phyloP scores from a whole-genome alignment of 2,888 invertebrate species.

The Melangyna quadrimaculata region DNA sequence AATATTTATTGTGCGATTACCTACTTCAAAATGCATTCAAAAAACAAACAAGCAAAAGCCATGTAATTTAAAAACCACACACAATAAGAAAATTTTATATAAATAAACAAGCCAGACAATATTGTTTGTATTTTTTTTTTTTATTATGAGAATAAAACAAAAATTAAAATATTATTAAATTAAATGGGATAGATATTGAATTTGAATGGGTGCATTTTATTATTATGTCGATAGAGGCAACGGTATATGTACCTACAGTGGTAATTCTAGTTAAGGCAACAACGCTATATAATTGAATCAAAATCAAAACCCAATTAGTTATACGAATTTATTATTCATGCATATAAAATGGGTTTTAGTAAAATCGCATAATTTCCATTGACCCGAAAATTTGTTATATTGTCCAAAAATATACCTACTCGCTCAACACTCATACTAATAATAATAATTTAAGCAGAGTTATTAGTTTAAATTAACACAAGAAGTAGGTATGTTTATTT shows the following conservation, averaged over 20 bases:
- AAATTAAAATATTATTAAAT: conserved; percentile 34
- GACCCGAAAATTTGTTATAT: conserved; percentile 17
- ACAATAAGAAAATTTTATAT: not conserved
- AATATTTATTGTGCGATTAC: conserved; percentile 28
- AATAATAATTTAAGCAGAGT: conserved; percentile 6
- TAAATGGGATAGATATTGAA: conserved; percentile 31
- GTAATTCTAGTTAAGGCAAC: too few species aligned
- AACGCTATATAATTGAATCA: conserved; percentile 52
- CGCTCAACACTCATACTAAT: not conserved
- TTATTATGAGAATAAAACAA: not conserved
- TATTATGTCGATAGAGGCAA: not conserved
- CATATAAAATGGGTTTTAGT: conserved; percentile 13
- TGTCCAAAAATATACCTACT: not conserved
- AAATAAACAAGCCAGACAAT: not conserved
- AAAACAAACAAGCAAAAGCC: conserved; percentile 17
- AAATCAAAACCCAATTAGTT: conserved; percentile 64
- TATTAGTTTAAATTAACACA: conserved; percentile 30
- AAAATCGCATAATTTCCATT: not conserved
- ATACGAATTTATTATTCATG: conserved; percentile 43
- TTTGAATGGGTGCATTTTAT: conserved; percentile 27
- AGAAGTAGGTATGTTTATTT: not conserved
- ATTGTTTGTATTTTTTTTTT: not conserved
- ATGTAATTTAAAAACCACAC: not conserved
- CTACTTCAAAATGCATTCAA: not conserved
- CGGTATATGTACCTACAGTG: not conserved